Evolutionary conservation across 2,888 invertebrate genomes (phyloP).

Genomic region (Noctua pronuba): DNA sequence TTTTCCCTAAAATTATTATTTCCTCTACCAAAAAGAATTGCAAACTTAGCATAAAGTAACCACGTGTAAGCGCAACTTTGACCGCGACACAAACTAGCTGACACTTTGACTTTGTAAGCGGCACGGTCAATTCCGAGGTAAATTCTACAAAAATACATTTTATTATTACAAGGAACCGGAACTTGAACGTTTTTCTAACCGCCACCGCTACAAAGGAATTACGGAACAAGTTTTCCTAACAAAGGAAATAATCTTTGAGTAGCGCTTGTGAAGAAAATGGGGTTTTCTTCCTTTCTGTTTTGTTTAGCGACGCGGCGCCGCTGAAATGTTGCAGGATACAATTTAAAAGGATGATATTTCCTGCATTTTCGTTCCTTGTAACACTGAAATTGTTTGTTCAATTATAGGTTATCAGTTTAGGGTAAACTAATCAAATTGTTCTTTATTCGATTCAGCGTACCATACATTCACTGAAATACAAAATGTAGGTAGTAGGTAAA

Average conservation of each 20-base stretch:
- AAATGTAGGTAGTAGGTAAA: not conserved
- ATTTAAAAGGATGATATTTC: not conserved
- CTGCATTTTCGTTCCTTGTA: not conserved
- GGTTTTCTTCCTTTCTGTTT: constrained; percentile 7
- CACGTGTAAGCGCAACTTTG: constrained; percentile 26
- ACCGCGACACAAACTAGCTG: constrained; percentile 11
- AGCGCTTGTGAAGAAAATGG: constrained; percentile 27
- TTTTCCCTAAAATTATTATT: not conserved
- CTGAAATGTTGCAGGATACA: not conserved
- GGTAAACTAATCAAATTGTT: not conserved
- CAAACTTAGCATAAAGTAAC: constrained; percentile 1
- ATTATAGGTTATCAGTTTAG: not conserved
- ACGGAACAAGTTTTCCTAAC: constrained; percentile 37
- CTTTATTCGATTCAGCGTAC: not conserved
- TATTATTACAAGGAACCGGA: constrained; percentile 29
- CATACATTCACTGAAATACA: not conserved
- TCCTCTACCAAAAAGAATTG: not conserved
- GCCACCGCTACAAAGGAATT: constrained; percentile 23
- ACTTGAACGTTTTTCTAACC: constrained; percentile 24
- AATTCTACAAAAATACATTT: constrained; percentile 31
- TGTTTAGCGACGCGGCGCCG: not conserved
- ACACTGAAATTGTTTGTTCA: not conserved
- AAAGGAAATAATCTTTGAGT: constrained; percentile 32
- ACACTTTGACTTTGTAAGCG: constrained; percentile 18
- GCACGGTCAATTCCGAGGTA: constrained; percentile 22